Evolutionary conservation across 1,140 invertebrate genomes (phyloP).

Genomic region (Hydropsyche tenuis): DNA sequence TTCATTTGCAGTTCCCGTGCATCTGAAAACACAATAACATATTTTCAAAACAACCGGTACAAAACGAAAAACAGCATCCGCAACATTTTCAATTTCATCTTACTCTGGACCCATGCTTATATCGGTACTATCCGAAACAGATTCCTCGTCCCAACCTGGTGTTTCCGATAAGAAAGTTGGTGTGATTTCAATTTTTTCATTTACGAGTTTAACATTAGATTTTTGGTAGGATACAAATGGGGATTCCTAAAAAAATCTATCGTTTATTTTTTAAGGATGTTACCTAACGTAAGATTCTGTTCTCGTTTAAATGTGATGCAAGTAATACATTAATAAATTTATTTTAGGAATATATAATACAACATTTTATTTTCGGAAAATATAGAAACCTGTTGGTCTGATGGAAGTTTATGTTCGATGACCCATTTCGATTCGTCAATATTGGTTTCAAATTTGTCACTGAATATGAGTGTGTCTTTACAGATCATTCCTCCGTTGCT

Average conservation of each 20-base stretch:
- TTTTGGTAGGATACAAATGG: conserved; percentile 52
- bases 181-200: conserved; percentile 24
- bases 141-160: conserved; percentile 9
- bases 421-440: conserved; percentile 49
- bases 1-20: conserved; percentile 48
- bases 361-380: too few species aligned
- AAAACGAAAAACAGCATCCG: background rate
- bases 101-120: background rate
- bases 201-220: conserved; percentile 8
- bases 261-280: too few species aligned
- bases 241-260: conserved; percentile 47
- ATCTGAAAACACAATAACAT: conserved; percentile 31
- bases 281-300: too few species aligned
- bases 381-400: conserved; percentile 37
- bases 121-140: background rate
- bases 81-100: background rate
- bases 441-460: conserved; percentile 52
- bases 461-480: conserved; percentile 53
- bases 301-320: too few species aligned
- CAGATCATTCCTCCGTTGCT: conserved; percentile 50
- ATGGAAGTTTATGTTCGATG: conserved; percentile 46
- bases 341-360: too few species aligned
- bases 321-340: too few species aligned
- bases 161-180: background rate
- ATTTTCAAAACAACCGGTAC: too few species aligned